A percentile compares a stretch with the other conserved stretches of the same genome.
Conservation (phyloP, 2,113 vertebrate genomes). For the Cinclus cinclus region DNA sequence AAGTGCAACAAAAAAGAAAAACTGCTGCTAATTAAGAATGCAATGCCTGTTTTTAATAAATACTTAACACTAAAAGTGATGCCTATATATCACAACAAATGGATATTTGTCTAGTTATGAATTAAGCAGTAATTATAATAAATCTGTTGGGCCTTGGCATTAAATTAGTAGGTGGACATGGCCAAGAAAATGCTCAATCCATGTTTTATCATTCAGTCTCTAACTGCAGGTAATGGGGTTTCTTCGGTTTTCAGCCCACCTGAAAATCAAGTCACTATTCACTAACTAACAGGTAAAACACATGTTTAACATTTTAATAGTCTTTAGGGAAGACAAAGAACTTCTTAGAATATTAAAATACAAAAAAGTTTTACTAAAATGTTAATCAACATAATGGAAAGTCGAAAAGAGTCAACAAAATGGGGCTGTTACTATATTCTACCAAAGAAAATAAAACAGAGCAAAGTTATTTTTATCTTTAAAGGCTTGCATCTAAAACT, state of each 20-base stretch:
- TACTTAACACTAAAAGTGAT: not conserved
- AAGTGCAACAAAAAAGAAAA: not conserved
- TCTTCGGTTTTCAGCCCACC: not conserved
- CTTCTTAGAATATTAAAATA: not conserved
- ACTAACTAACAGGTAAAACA: not conserved
- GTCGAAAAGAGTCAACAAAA: not conserved
- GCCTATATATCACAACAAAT: not conserved
- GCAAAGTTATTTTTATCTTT: slow-evolving; percentile 9
- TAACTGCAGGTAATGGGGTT: not conserved
- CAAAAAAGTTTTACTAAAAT: not conserved
- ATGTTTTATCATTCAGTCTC: not conserved
- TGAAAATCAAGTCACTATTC: not conserved
- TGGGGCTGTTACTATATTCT: not conserved
- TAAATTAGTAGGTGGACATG: not conserved
- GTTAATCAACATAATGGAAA: not conserved
- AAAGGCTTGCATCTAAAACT: slow-evolving; percentile 2
- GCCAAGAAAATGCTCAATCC: not conserved
- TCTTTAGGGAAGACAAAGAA: not conserved
- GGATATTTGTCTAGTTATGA: not conserved
- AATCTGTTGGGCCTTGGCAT: not conserved
- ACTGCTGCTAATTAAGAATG: not conserved
- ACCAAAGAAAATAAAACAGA: not conserved
- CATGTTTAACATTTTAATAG: not conserved
- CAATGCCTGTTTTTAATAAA: not conserved
- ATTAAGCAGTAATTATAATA: not conserved